Base-by-base conservation (phyloP, 1,140 invertebrate genomes). In the Phenacoccus solenopsis region DNA sequence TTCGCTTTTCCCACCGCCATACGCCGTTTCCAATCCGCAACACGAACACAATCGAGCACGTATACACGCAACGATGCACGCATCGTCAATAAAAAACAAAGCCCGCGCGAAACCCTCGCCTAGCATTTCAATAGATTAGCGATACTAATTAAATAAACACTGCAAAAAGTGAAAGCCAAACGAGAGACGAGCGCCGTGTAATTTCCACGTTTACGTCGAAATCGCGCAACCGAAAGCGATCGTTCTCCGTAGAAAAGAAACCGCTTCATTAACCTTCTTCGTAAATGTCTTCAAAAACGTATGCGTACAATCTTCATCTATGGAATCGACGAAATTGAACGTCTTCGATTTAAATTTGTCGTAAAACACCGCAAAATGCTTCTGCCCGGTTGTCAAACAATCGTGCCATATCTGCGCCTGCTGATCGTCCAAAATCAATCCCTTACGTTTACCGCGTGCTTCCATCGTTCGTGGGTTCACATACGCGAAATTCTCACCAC, bases 251-350 rank as follows among this genome's bases (percentile, higher is more conserved):
- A 49, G 13, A 49, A 49, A n/a, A 49, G 5, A 4, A n/a, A 27
- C 25, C 59, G 59, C 25, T 64, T 64, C 59, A 64, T 64, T 64
- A 64, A 64, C 59, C 59, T 64, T 64, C 25, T 10, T 22, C 59
- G 25, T 3, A 7, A 16, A 3, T 2, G 16, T 49, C 3, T 49
- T 49, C 3, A 10, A 16, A 10, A 49, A 9, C 38, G 4, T 20
- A 20, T 24, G 22, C 21, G 22, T 25, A 16, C 22, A 64, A 64
- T 64, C 25, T 16, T 22, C 56, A 22, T 64, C 59, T 20, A 64
- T 64, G 25, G 9, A 5, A 5, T 64, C 13, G 3, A 22, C 59
- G 25, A 64, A 64, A 64, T 64, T 64, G 25, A 64, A 64, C 59
- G 22, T 64, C 25, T 64, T 64, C 59, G 59, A 64, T 64, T 10